These are phyloP conservation scores for Corythornis madagascariensis DNA, from an alignment of 2,113 vertebrate species.

Conservation along the genomic window DNA sequence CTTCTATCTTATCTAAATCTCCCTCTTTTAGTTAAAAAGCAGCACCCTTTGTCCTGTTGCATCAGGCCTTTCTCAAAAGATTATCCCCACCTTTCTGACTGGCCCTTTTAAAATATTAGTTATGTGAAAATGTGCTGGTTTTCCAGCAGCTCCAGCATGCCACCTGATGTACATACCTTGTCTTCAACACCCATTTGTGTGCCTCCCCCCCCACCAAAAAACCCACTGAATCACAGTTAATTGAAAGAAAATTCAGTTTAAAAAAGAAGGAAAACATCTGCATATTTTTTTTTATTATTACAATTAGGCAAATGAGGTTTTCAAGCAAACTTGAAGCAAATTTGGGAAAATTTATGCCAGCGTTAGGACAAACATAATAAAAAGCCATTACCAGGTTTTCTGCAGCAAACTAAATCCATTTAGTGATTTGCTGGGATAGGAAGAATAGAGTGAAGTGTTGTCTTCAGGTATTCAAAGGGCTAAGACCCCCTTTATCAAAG, in stretches of 20 bases:
- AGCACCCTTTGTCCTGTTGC: background rate
- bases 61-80: background rate
- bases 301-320: slow-evolving; percentile 70
- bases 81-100: background rate
- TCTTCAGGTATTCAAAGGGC: background rate
- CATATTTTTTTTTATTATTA: slow-evolving; percentile 58
- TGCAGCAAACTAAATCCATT: background rate
- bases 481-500: background rate
- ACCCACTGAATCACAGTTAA: slow-evolving; percentile 30
- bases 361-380: slow-evolving; percentile 29
- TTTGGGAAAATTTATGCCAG: slow-evolving; percentile 46
- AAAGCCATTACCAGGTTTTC: background rate
- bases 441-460: background rate
- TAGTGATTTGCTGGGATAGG: background rate
- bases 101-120: background rate
- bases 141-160: background rate
- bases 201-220: background rate
- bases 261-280: slow-evolving; percentile 61
- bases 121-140: background rate
- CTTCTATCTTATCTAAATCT: background rate
- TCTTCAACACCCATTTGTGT: background rate
- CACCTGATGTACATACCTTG: background rate
- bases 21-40: background rate
- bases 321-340: slow-evolving; percentile 66
- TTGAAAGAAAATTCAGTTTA: slow-evolving; percentile 63